Evolutionary conservation across 2,797 vertebrate genomes (phyloP).

Genomic region (Otus scops): DNA sequence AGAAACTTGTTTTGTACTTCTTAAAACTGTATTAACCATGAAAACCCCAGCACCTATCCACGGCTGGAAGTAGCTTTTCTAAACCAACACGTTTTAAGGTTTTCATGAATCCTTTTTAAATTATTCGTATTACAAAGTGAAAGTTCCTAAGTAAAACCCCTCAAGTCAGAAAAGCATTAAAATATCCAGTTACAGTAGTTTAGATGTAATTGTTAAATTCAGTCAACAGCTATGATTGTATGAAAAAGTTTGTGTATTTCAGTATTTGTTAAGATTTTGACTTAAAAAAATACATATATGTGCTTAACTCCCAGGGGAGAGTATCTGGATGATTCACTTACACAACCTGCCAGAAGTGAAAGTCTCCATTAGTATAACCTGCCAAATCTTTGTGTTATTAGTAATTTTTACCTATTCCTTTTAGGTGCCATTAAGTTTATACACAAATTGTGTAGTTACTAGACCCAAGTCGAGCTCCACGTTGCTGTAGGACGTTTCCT

Average conservation of each 20-base stretch:
- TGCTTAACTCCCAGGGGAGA: background rate
- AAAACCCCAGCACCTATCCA: background rate
- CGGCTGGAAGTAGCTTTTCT: background rate
- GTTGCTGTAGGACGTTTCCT: background rate
- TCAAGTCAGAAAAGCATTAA: background rate
- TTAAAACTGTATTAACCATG: background rate
- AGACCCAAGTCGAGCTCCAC: rapidly evolving
- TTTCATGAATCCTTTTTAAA: background rate
- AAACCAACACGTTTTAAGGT: background rate
- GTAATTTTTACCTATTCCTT: background rate
- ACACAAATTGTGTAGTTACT: background rate
- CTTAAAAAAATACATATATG: background rate
- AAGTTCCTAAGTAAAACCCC: background rate
- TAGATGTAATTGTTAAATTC: background rate
- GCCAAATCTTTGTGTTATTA: background rate
- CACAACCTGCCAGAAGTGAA: background rate
- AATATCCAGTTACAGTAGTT: background rate
- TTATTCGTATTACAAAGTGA: background rate
- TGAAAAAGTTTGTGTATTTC: background rate
- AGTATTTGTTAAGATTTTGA: background rate
- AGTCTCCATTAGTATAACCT: background rate
- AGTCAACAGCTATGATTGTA: background rate
- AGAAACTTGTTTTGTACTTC: background rate
- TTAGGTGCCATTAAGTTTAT: background rate
- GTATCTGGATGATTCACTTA: background rate